Conservation (phyloP, 2,888 invertebrate genomes). For the Heliconius ismenius region DNA sequence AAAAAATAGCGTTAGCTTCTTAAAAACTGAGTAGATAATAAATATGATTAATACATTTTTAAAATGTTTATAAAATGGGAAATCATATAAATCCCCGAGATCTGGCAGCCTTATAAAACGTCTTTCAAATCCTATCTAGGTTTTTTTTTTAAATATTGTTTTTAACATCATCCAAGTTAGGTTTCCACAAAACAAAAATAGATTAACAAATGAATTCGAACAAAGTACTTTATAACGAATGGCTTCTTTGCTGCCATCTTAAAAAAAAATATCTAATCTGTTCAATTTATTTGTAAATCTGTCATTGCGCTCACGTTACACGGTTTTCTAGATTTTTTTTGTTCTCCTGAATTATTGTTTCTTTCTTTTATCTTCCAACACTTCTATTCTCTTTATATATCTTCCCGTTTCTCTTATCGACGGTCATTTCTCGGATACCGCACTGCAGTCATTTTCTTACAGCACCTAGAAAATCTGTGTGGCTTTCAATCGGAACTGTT, state of each 20-base stretch:
- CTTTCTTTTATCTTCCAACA: slow-evolving; percentile 4
- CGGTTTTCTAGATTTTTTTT: slow-evolving; percentile 11
- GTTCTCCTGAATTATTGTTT: neutral
- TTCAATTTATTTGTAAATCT: slow-evolving; percentile 15
- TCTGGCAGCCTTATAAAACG: slow-evolving; percentile 21
- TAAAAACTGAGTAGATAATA: neutral
- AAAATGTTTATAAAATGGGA: neutral
- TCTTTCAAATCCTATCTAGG: neutral
- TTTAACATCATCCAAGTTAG: slow-evolving; percentile 15
- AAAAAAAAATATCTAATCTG: neutral
- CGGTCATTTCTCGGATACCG: slow-evolving; percentile 41
- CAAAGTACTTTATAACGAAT: neutral
- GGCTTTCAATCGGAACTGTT: slow-evolving; percentile 22
- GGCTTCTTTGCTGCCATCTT: neutral
- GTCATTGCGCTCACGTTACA: slow-evolving; percentile 9
- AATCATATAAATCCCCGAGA: slow-evolving; percentile 11
- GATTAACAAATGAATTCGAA: slow-evolving; percentile 15
- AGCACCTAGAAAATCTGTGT: slow-evolving; percentile 44
- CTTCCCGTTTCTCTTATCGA: slow-evolving; percentile 35
- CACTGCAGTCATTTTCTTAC: slow-evolving; percentile 43
- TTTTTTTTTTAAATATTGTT: slow-evolving; percentile 3
- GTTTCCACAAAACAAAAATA: slow-evolving; percentile 14
- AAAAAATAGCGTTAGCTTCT: neutral
- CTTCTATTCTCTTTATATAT: slow-evolving; percentile 30
- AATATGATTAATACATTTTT: neutral